A percentile compares a stretch with the other conserved stretches of the same genome.
These are phyloP conservation scores for Caiman crocodilus DNA, from an alignment of 2,797 vertebrate species.

Conservation along the genomic window DNA sequence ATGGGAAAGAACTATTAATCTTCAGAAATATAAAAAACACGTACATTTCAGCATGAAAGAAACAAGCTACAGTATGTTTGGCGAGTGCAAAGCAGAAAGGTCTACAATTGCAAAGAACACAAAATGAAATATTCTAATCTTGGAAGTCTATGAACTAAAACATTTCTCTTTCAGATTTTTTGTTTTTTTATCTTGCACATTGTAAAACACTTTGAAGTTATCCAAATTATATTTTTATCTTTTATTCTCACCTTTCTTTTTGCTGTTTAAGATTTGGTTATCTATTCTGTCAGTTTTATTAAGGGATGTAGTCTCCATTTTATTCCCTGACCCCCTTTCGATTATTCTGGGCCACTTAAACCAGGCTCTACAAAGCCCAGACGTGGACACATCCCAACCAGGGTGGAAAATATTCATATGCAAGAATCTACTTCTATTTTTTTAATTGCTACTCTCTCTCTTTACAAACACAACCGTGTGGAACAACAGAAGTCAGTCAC, in stretches of 20 bases:
- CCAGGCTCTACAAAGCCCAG: not conserved
- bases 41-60: slow-evolving; percentile 38
- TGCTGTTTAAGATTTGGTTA: not conserved
- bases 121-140: slow-evolving; percentile 32
- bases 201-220: too few relatives aligned
- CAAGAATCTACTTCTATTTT: slow-evolving; percentile 2
- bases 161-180: not conserved
- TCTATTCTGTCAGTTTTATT: not conserved
- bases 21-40: slow-evolving; percentile 23
- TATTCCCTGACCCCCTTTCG: not conserved
- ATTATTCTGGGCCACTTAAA: not conserved
- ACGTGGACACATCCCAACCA: not conserved
- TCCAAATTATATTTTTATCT: not conserved
- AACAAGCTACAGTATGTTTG: not conserved
- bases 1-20: slow-evolving; percentile 31
- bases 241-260: not conserved
- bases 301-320: not conserved
- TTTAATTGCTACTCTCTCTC: not conserved
- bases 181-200: too few relatives aligned
- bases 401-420: not conserved
- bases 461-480: slow-evolving; percentile 1
- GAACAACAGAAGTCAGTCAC: not conserved
- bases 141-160: slow-evolving; percentile 15
- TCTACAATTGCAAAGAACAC: slow-evolving; percentile 11
- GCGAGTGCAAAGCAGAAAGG: slow-evolving; percentile 39